Evolutionary conservation across 2,797 vertebrate species (phyloP), one percentile per base, ranked within the genome.

Genomic region (Lemur catta): DNA sequence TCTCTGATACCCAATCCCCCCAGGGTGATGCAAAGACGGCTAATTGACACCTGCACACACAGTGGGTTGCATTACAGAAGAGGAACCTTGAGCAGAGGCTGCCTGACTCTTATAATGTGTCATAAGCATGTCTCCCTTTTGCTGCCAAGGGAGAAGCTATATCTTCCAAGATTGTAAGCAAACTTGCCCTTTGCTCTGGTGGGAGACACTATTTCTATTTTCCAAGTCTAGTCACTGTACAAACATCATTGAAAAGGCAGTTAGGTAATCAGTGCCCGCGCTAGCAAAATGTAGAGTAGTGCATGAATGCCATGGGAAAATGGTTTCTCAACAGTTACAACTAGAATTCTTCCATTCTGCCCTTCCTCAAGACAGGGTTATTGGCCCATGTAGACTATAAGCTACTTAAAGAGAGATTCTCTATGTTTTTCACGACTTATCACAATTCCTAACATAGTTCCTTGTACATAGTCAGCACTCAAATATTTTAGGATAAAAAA

Each of bases 401-500:
- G 4, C n/a, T 89, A 59, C 28, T 84, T 8, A 1, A 94, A 78
- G 18, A 86, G 6, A 91, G 4, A 84, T 46, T 59, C 3, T 67
- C 48, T 86, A 1, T 46, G 35, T 82, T 93, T 61, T 28, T 89
- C 12, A 57, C 7, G 6, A 79, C 14, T 78, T 82, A 84, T 48
- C 15, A 35, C 15, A 81, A 55, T 48, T 52, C 0, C 20, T 78
- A 81, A 3, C 28, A 74, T 24, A 67, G 18, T 10, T 90, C 33
- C 43, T 93, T 93, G 22, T 4, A 76, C 4, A 43, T 48, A 89
- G 63, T n/a, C 78, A 7, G 22, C 33, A 65, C 17, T 52, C 33
- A 88, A 75, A 71, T 52, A 38, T 26, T 71, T 95, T 85, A 69
- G 6, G 87, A 50, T 55, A 86, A 80, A 95, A 81, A 92, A 61